A percentile compares a stretch with the other conserved stretches of the same genome.
Evolutionary conservation across 2,797 vertebrate genomes (phyloP).

Genomic region (Threskiornis aethiopicus): DNA sequence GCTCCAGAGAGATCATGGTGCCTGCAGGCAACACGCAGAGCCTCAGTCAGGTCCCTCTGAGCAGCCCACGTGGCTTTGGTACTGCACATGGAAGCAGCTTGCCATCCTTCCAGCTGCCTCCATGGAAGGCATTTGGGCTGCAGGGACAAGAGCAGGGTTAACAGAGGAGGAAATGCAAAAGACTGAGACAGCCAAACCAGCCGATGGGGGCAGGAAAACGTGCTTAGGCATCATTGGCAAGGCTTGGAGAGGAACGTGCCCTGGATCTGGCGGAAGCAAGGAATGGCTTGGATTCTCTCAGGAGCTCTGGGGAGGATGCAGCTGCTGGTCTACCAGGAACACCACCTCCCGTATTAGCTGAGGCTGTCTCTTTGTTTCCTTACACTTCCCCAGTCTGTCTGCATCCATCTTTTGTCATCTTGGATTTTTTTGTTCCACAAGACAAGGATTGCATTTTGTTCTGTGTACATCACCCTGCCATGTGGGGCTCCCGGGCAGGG

Average conservation of each 20-base stretch:
- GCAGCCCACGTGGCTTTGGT: neutral
- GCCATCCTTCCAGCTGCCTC: neutral
- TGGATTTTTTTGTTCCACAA: neutral
- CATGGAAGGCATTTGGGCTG: neutral
- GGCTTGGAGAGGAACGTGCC: neutral
- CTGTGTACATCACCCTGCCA: neutral
- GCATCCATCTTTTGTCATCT: neutral
- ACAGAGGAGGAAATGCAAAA: neutral
- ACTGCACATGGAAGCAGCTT: neutral
- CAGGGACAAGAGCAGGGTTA: neutral
- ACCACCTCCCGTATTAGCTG: neutral
- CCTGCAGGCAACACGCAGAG: neutral
- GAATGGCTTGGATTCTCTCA: neutral
- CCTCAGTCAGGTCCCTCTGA: fast-evolving
- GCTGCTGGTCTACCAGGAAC: neutral
- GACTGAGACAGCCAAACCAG: neutral
- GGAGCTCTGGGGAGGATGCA: neutral
- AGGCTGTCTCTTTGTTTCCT: neutral
- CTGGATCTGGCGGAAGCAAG: neutral
- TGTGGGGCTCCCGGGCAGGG: neutral
- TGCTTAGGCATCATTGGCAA: neutral
- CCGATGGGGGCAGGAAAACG: fast-evolving
- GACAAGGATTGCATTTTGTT: neutral
- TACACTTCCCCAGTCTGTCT: neutral
- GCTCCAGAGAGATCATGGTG: neutral